These are phyloP conservation scores for Ceuthmochares aereus DNA, from an alignment of 2,113 vertebrate species.

Conservation along the genomic window DNA sequence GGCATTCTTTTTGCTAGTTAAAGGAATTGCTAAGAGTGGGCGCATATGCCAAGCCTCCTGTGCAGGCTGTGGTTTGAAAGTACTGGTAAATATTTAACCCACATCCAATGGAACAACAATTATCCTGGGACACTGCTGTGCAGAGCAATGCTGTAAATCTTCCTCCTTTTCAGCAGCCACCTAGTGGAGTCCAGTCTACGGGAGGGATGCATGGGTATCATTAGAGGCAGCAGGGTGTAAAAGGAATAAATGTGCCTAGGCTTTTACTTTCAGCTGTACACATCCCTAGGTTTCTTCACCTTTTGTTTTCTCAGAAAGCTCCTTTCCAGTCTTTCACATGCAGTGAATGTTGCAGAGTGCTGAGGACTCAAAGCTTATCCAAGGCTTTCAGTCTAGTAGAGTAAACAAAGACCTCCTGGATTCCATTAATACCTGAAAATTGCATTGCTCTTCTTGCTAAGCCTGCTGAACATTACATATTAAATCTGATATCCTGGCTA, in stretches of 20 bases:
- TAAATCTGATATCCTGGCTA: not conserved
- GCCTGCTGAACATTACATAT: not conserved
- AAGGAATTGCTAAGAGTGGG: not conserved
- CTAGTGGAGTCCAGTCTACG: not conserved
- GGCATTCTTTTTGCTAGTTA: not conserved
- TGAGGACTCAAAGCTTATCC: not conserved
- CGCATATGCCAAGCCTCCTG: not conserved
- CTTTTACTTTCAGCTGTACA: not conserved
- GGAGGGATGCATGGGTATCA: not conserved
- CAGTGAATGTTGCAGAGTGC: not conserved
- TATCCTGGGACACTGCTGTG: not conserved
- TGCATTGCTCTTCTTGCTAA: not conserved
- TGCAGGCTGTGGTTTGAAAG: not conserved
- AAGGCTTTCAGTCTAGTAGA: not conserved
- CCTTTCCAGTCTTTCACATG: not conserved
- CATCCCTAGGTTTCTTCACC: not conserved
- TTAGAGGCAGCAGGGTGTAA: not conserved
- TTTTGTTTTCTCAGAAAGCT: not conserved
- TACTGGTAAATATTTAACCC: conserved; percentile 18
- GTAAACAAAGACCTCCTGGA: not conserved
- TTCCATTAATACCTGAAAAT: not conserved
- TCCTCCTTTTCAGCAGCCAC: not conserved
- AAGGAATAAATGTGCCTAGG: not conserved
- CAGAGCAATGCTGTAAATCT: not conserved
- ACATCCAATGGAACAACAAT: not conserved